Base-by-base conservation (phyloP, 37 sponge, comb jelly and placozoan species). In the Aplysina aerophoba region DNA sequence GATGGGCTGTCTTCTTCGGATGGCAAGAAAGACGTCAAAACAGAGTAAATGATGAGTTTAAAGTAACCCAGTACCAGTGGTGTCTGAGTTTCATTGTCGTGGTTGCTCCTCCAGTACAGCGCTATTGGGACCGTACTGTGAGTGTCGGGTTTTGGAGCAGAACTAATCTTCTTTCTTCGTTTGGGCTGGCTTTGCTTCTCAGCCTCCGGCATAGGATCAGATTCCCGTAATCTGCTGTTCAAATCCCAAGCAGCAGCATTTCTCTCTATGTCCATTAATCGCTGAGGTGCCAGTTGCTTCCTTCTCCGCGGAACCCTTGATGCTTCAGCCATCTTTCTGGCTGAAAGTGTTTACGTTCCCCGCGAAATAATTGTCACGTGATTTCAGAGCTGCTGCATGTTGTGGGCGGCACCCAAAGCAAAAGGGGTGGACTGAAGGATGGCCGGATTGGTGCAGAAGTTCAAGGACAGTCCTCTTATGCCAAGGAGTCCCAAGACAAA, bases 381-480 rank as follows among this genome's bases (percentile, higher is more conserved):
- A 44, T 8, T 44, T 8, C 3, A 8, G 8, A 8, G 3, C 50
- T 11, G 50, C 50, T 44, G 50, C 50, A 44, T 44, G 6, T 44
- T 44, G 50, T 44, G 50, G 50, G 50, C 50, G 50, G 50, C 8
- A 8, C 50, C 8, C 50, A 8, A 3, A 44, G 3, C 8, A 11
- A 8, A 44, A 44, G 8, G 50, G 50, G 50, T 3, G 50, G 3
- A 8, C 6, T 11, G 8, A 44, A 8, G 8, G 50, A 36, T 75
- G 78, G 78, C 37, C 41, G 22, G 37, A 39, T 21, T 88, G 27
- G 53, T 83, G 19, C 89, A 92, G 14, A 81, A 79, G 33, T 84
- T 88, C 20, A 81, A 85, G 3, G 85, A 86, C 55, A 92, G 92
- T 54, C 92, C 92, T 30, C 59, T 88, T 14, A 71, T 68, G 17